Base-by-base conservation (phyloP, 2,797 vertebrate species). In the Anisognathus igniventris region DNA sequence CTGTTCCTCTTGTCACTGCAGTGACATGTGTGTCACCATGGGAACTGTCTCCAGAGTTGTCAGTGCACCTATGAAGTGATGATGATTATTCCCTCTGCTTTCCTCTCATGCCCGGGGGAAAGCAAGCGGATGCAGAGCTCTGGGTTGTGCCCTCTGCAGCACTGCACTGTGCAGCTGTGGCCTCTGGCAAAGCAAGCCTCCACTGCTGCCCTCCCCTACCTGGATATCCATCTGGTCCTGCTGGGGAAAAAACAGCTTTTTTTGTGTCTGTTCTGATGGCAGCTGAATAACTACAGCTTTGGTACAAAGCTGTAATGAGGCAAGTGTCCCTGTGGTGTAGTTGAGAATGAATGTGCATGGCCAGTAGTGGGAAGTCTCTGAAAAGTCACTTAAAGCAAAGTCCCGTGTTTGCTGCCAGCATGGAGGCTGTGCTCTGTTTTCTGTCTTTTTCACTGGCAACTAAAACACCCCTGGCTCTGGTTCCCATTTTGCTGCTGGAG, bases 21-120 rank as follows among this genome's bases (percentile, higher is more conserved):
- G 85, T 92, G 91, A 93, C 94, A 95, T 57, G 82, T 5, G 3
- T 91, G 91, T 96, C 96, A 90, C 97, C 95, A 97, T 96, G 93
- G 96, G 90, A 97, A 97, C 96, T 57, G 92, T 90, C 87, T 97
- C 76, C 53, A 56, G 86, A 92, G 90, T 64, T 96, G 91, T 92
- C 79, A 87, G 82, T 73, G 92, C 90, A 92, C 93, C 90, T 95
- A 21, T 68, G 80, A 80, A 79, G 80, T 87, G 92, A n/a, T 83
- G 85, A 72, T 91, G 66, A 85, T 93, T 45, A 91, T 91, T 95
- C 68, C 33, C 78, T 89, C 44, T 0, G 6, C 76, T 91, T 40
- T 51, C n/a, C 18, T 82, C 56, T 87, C 4, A 0, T 0, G 35
- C 90, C 80, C 0, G 7, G 45, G 84, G 94, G 60, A n/a, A 82